phyloP scores from a whole-genome alignment of 1,140 invertebrate genomes.

The Littorina saxatilis region DNA sequence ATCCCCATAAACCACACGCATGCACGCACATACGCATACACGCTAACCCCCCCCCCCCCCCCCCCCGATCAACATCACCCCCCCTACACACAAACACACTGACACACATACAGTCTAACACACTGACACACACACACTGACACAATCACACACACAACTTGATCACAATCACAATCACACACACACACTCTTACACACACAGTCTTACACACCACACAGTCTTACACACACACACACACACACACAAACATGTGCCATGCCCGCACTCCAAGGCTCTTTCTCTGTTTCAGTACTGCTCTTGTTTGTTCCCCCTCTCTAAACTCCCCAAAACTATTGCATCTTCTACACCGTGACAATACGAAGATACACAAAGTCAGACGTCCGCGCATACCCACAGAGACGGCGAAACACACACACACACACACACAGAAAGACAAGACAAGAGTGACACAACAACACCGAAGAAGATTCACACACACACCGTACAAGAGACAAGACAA shows the following conservation, averaged over 20 bases:
- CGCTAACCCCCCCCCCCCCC: neutral
- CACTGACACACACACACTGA: too few species aligned
- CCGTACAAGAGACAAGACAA: too few species aligned
- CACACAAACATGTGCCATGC: neutral
- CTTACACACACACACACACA: constrained; percentile 17
- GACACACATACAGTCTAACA: neutral
- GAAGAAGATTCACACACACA: too few species aligned
- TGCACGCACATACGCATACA: neutral
- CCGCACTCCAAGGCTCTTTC: neutral
- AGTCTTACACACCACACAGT: constrained; percentile 1
- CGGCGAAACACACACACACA: neutral
- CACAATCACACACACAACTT: too few species aligned
- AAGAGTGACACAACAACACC: too few species aligned
- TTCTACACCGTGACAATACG: neutral
- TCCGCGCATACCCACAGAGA: neutral
- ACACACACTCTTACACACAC: constrained; percentile 1
- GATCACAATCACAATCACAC: neutral
- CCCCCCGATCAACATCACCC: too few species aligned
- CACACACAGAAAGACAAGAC: too few species aligned
- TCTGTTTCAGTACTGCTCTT: too few species aligned
- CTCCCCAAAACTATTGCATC: too few species aligned
- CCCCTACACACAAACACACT: neutral
- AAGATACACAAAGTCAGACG: neutral
- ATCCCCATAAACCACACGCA: neutral
- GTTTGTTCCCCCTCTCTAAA: too few species aligned